Evolutionary conservation across 2,797 vertebrate genomes (phyloP), one percentile per base, ranked within the genome.

Genomic region (Picus viridis): DNA sequence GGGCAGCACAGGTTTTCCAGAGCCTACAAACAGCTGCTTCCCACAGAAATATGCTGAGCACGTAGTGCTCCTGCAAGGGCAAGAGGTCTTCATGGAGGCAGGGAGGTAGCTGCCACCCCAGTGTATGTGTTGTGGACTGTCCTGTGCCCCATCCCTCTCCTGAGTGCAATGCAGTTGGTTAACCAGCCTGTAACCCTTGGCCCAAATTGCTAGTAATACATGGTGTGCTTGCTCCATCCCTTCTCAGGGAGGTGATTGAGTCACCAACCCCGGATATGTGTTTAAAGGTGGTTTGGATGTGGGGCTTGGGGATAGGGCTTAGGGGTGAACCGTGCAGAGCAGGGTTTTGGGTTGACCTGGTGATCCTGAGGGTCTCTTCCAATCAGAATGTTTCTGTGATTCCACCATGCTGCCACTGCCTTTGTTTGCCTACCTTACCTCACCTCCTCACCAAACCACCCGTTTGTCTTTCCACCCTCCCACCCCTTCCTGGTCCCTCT

Each of bases 161-260:
- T 2, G 9, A 45, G 16, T 12, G 17, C 24, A 63, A 17, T 7
- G 26, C 0, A 2, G 36, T 24, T 13, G 10, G n/a, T 13, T n/a
- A 76, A 53, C 12, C 15, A 51, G 54, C 27, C 49, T 10, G 3
- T 56, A 51, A 63, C n/a, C 36, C 36, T 65, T 59, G 22, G 19
- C 22, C 19, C 2, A 6, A 32, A 34, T 19, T 65, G 45, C 51
- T 92, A 68, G 17, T 23, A 76, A 16, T 29, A 24, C 2, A 20
- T 0, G 0, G 9, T 12, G 10, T 47, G 7, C 67, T 87, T 63
- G 12, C 29, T 57, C 20, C n/a, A 9, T 6, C 53, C 22, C 29
- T 86, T 51, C 75, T 58, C 41, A 43, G 41, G 41, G 41, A 43
- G 41, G 41, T 64, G 41, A 16, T 43, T 43, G 41, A 43, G 15